Conservation (phyloP, 2,113 vertebrate species). For the Sinosuthora webbiana region DNA sequence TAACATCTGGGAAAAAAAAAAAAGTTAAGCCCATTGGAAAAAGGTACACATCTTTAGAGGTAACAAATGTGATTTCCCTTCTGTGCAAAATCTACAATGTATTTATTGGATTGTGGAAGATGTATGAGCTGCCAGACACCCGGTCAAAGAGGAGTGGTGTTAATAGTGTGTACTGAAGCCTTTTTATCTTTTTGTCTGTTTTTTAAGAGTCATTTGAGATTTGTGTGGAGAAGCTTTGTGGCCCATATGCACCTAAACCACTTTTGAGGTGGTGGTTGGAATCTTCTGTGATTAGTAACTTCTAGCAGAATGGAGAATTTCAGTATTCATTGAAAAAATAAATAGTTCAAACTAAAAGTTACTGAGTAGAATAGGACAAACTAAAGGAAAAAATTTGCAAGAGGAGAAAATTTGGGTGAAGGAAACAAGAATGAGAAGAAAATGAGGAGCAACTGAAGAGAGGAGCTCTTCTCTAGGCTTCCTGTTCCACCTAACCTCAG, state of each 20-base stretch:
- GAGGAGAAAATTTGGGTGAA: not conserved
- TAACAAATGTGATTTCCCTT: not conserved
- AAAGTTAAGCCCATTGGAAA: not conserved
- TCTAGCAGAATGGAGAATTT: not conserved
- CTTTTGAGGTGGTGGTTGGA: not conserved
- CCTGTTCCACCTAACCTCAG: not conserved
- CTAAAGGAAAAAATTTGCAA: not conserved
- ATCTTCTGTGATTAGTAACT: not conserved
- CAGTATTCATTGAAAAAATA: not conserved
- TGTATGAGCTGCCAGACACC: not conserved
- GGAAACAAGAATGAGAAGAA: not conserved
- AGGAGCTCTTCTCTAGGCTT: not conserved
- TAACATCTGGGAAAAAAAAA: not conserved
- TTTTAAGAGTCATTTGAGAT: not conserved
- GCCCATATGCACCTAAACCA: not conserved
- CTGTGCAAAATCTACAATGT: not conserved
- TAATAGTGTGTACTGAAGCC: not conserved
- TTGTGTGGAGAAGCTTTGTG: not conserved
- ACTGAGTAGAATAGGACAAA: not conserved
- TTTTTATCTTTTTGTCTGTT: not conserved
- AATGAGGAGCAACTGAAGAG: not conserved
- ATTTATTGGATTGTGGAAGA: not conserved
- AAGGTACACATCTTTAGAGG: not conserved
- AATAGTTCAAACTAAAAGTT: not conserved
- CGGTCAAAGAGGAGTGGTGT: not conserved